Evolutionary conservation across 2,888 invertebrate genomes (phyloP), one percentile per base, ranked within the genome.

Genomic region (Cephus rjabovi): DNA sequence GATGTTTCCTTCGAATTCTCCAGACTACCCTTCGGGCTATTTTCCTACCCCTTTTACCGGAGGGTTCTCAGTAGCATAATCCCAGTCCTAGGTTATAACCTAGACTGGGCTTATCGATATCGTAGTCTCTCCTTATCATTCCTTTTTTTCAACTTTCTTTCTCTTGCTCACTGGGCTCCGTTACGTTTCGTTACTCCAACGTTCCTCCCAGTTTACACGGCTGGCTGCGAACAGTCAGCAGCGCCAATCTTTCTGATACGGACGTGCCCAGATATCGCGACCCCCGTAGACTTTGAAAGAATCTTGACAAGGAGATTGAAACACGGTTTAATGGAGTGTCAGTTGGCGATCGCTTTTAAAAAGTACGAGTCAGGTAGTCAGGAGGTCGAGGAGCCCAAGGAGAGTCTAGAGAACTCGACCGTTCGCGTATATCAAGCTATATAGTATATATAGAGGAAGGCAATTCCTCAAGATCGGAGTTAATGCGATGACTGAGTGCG

Each of bases 401-500:
- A 71, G 30, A 71, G 71, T 31, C 71, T 15, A 23, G 71, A 31
- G 71, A 71, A 34, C 71, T 23, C 71, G 71, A 31, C 71, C 12
- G 34, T 31, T 31, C 71, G 33, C 71, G 71, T 34, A 71, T 31
- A 71, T 31, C 31, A 34, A 31, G 71, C 31, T 31, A 37, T 15
- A 12, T 35, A 12, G 35, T 31, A 37, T 37, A 37, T 37, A 35
- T 35, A 33, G 74, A 71, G 37, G 68, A 73, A 78, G 76, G 76
- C 70, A 73, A 76, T 78, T 78, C 76, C 71, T 78, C 73, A 78
- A 34, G 76, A 76, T 73, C 76, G 73, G 56, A 78, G 76, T 78
- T 73, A 33, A 71, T 68, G 71, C 56, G 35, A 75, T 70, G 75
- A 78, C 12, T 82, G 82, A 87, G 87, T 86, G 88, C 85, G 33